These are phyloP conservation scores for Thunnus albacares DNA, from an alignment of 2,797 vertebrate species.

Conservation along the genomic window DNA sequence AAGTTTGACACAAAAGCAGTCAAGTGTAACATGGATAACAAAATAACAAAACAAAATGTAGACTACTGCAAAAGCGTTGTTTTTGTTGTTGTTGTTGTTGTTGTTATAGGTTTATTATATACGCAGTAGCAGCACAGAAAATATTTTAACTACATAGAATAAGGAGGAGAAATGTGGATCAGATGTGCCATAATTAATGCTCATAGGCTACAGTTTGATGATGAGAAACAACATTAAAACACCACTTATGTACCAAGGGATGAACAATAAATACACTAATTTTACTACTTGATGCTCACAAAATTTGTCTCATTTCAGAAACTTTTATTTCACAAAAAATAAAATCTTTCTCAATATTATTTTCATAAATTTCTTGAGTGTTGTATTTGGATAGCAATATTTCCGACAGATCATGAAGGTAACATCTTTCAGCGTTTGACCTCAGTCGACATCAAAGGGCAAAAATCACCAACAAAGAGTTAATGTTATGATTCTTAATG, in stretches of 20 bases:
- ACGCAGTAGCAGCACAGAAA: neutral
- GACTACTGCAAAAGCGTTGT: neutral
- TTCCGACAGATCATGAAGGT: neutral
- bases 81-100: no score
- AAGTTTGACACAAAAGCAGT: neutral
- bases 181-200: neutral
- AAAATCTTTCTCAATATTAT: no score
- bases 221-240: neutral
- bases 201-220: neutral
- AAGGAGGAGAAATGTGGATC: no score
- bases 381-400: neutral
- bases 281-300: neutral
- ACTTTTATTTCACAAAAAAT: neutral
- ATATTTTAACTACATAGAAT: neutral
- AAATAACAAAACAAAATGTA: neutral
- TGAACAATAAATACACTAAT: neutral
- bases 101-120: neutral
- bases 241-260: neutral
- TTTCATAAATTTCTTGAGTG: neutral
- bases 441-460: conserved; percentile 4
- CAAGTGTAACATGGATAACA: no score
- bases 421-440: conserved; percentile 5
- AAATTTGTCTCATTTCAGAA: neutral
- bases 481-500: neutral
- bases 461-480: neutral